Evolutionary conservation across 2,797 vertebrate genomes (phyloP), one percentile per base, ranked within the genome.

Genomic region (Crossoptilon crossoptilon): DNA sequence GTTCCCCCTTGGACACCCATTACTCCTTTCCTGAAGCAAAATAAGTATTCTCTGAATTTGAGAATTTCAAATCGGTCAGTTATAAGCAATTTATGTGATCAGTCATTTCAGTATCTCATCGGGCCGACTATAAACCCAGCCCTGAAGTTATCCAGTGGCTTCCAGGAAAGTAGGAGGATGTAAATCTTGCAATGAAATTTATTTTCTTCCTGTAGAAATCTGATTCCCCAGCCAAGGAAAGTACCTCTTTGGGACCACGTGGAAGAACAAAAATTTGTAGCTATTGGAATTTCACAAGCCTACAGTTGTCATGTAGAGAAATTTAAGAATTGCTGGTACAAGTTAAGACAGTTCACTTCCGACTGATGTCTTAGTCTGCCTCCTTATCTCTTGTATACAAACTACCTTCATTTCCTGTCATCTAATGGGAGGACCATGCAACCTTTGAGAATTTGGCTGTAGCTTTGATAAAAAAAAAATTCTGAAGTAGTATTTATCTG

Each of bases 21-120:
- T 78, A 3, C 37, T 91, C 68, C 64, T 80, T 82, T 93, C 58
- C 87, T 88, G 81, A 76, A 88, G 55, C 64, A 81, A 67, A 87
- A 51, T 73, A 62, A 79, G 41, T 16, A 60, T 44, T 71, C 51
- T 84, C 31, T 82, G 53, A 33, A n/a, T 87, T 33, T 53, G 35
- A 24, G 7, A 73, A 31, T 88, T 91, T 76, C 60, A 31, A 15
- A 73, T 82, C 39, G 21, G 35, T 78, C 70, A 84, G 14, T 78
- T 88, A n/a, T 7, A 67, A 69, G 24, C 46, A 41, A 48, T 29
- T 73, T 76, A 12, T 59, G 70, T 63, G 31, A 49, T 5, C 27
- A 67, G 14, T 33, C 21, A 87, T 76, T 85, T 73, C 71, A 79
- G 1, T 37, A 48, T 35, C 43, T 79, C n/a, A n/a, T 39, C 22